Base-by-base conservation (phyloP, 92 coral and sea anemone genomes). In the Palythoa caribaeorum region DNA sequence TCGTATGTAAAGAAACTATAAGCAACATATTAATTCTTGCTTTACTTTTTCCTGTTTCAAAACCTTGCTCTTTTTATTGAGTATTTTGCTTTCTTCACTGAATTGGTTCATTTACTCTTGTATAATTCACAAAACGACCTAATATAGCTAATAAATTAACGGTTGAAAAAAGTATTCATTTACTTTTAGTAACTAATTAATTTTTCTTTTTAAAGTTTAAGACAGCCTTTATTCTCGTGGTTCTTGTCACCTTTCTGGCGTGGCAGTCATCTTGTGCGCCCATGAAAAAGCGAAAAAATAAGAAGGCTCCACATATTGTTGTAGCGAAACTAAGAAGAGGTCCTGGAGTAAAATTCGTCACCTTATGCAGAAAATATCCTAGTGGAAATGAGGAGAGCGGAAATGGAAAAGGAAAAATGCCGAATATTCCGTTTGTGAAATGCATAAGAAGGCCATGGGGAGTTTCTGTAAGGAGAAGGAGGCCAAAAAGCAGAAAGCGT, bases 251-350 rank as follows among this genome's bases (percentile, higher is more conserved):
- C 14, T 16, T 74, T 5, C 9, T 74, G 57, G 79, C 21, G 2
- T 44, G 59, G 79, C 79, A 47, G 79, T 74, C 52, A 74, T 74
- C 21, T 74, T 48, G 79, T 74, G 36, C 28, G 38, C 79, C 79
- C 16, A 1, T 1, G 55, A 47, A 51, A 74, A 74, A 6, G 28
- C 6, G 13, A 0, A n/a, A 44, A 0, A 47, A 47, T n/a, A 44
- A 44, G 50, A 44, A 1, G 50, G 50, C 50, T 0, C 50, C 50
- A 2, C 7, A 44, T 44, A 44, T 44, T 44, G 21, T 17, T 17
- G 1, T 2, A 6, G 17, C 20, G 6, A 63, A 63, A 21, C 28
- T 6, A 63, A 3, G 70, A 63, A 63, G 21, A n/a, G 70, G 70
- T 7, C 37, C 70, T 63, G 36, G 19, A 2, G n/a, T 63, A n/a